Evolutionary conservation across 2,797 vertebrate genomes (phyloP).

Genomic region (Alauda arvensis): DNA sequence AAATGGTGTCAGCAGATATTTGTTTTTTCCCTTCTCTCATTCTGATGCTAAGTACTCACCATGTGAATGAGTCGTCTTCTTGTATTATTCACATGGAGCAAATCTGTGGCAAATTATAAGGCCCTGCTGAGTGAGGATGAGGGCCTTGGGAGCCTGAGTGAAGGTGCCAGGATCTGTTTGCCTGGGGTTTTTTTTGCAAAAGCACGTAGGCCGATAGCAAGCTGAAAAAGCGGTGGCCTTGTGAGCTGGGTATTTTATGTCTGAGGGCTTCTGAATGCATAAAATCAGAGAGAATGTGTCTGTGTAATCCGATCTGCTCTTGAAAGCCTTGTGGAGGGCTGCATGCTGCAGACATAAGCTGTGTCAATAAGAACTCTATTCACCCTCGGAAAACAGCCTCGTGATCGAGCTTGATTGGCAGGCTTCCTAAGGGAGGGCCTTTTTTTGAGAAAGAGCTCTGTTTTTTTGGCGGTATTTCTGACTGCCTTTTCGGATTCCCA

Average conservation of each 20-base stretch:
- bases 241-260: conserved; percentile 37
- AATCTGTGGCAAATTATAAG: neutral
- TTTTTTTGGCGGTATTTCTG: conserved; percentile 64
- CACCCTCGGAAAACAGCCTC: conserved; percentile 60
- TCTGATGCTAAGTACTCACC: neutral
- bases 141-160: neutral
- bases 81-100: conserved; percentile 10
- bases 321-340: conserved; percentile 52
- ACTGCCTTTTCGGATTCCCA: conserved; percentile 21
- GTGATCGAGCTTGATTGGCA: conserved; percentile 58
- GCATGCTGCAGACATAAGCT: conserved; percentile 59
- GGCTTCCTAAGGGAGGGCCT: conserved; percentile 32
- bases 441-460: conserved; percentile 40
- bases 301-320: conserved; percentile 64
- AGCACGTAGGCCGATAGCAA: neutral
- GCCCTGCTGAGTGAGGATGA: neutral
- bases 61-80: neutral
- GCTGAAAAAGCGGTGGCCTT: conserved; percentile 20
- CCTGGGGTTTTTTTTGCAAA: neutral
- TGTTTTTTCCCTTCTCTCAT: neutral
- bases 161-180: neutral
- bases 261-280: conserved; percentile 49
- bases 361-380: conserved; percentile 65
- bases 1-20: conserved; percentile 32
- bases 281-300: conserved; percentile 37